Conservation (phyloP, 1,140 invertebrate species). For the Papilio polytes region DNA sequence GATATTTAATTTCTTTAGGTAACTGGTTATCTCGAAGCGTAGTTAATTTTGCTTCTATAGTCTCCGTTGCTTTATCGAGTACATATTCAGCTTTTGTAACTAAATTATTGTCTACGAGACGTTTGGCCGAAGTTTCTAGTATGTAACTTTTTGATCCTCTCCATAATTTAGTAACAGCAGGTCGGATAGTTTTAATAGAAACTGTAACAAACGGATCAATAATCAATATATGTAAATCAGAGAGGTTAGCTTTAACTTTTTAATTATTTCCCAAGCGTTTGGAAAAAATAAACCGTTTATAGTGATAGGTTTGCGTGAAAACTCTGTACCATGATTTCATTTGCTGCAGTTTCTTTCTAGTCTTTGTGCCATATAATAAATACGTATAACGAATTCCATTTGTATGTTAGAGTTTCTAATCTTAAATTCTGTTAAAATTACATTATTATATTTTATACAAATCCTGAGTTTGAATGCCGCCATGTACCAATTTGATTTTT, state of each 20-base stretch:
- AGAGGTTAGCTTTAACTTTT: not conserved
- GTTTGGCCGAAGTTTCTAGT: constrained; percentile 54
- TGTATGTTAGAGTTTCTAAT: no score
- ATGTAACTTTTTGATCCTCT: constrained; percentile 55
- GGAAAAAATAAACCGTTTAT: no score
- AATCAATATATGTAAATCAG: constrained; percentile 6
- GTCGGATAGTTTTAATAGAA: constrained; percentile 69
- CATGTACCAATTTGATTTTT: no score
- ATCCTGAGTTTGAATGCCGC: no score
- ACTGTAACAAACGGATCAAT: constrained; percentile 70
- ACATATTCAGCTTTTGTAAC: constrained; percentile 57
- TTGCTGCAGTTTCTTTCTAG: constrained; percentile 59
- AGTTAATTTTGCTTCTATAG: constrained; percentile 51
- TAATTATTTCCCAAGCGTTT: not conserved
- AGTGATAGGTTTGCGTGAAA: not conserved
- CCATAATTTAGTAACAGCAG: constrained; percentile 63
- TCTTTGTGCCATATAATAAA: no score
- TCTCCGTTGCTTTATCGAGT: constrained; percentile 45
- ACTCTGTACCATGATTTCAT: constrained; percentile 52
- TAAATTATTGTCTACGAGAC: constrained; percentile 61
- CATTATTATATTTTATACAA: constrained; percentile 25
- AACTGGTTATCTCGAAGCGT: constrained; percentile 59
- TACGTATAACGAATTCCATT: no score
- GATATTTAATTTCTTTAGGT: constrained; percentile 59
- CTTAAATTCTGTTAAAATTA: no score